These are phyloP conservation scores for Eufriesea mexicana DNA, from an alignment of 1,140 invertebrate genomes.

Conservation along the genomic window DNA sequence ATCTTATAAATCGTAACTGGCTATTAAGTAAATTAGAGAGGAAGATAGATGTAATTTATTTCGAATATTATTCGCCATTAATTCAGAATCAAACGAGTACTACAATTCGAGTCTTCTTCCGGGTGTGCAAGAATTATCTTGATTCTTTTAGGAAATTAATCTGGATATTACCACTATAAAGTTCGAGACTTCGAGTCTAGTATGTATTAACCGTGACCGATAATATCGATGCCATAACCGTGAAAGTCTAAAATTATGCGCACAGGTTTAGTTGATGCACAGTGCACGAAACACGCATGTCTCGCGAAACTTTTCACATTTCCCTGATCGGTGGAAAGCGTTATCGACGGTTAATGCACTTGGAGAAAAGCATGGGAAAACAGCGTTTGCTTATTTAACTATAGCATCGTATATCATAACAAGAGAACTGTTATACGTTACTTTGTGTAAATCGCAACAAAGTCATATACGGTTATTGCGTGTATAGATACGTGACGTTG, in stretches of 20 bases:
- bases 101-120: neutral
- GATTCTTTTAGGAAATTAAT: neutral
- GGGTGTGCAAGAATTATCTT: neutral
- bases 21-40: neutral
- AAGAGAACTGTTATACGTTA: too few relatives aligned
- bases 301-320: neutral
- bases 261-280: neutral
- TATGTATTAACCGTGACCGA: neutral
- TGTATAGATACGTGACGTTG: neutral
- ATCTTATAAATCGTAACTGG: neutral
- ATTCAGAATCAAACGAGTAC: neutral
- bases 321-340: neutral
- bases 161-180: neutral
- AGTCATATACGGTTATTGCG: neutral
- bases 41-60: neutral
- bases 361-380: neutral
- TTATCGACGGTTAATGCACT: conserved; percentile 12
- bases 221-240: neutral
- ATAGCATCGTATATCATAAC: neutral
- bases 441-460: too few relatives aligned
- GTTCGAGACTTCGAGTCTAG: neutral
- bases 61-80: neutral
- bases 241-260: neutral
- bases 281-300: neutral
- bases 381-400: neutral